phyloP scores from a whole-genome alignment of 2,797 vertebrate species.

The Poecile montanus region DNA sequence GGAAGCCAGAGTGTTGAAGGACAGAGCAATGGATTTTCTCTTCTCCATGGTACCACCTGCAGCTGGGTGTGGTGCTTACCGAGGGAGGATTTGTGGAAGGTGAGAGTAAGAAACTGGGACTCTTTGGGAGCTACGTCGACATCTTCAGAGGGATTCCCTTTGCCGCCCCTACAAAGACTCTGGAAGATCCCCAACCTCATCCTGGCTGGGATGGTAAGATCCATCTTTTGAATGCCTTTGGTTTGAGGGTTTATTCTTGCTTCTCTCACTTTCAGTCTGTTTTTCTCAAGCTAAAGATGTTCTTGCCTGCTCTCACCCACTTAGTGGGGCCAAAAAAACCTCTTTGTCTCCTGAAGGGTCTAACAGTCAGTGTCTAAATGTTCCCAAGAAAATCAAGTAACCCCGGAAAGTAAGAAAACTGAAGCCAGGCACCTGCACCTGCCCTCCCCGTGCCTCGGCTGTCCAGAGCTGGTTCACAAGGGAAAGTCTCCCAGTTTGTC shows the following conservation, averaged over 20 bases:
- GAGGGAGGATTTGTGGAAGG: constrained; percentile 92
- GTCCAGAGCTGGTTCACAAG: background rate
- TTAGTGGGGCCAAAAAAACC: background rate
- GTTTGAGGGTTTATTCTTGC: accelerated
- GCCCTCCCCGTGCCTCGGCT: background rate
- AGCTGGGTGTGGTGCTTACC: constrained; percentile 88
- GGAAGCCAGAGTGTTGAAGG: background rate
- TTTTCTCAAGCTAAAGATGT: background rate
- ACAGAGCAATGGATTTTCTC: background rate
- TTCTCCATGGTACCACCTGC: background rate
- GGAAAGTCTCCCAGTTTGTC: background rate
- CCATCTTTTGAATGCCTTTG: background rate
- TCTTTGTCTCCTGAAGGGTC: background rate
- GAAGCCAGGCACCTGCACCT: background rate
- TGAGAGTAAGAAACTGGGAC: constrained; percentile 75
- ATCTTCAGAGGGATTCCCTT: constrained; percentile 92
- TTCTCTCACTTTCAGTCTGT: background rate
- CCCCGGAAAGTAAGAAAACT: background rate
- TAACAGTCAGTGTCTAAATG: background rate
- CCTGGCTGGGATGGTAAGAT: background rate
- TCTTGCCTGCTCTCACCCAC: background rate
- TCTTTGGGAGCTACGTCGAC: constrained; percentile 78
- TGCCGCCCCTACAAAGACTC: constrained; percentile 76
- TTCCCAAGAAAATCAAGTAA: background rate
- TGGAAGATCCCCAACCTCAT: background rate